phyloP scores from a whole-genome alignment of 2,888 invertebrate species.

The Himalopsyche japonica region DNA sequence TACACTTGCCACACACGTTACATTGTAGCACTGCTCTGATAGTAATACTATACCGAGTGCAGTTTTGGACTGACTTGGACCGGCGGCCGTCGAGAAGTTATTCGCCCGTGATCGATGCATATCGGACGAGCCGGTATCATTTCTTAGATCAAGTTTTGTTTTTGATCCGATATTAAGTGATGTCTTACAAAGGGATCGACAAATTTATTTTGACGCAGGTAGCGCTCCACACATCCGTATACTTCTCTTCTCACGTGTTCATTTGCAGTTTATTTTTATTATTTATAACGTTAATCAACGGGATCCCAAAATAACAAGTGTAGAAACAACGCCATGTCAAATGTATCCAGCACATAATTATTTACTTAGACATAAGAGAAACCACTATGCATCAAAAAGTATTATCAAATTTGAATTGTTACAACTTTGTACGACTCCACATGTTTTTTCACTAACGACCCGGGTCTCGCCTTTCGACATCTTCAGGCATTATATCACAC shows the following conservation, averaged over 20 bases:
- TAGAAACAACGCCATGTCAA: too few relatives aligned
- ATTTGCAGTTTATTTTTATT: neutral
- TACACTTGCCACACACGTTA: neutral
- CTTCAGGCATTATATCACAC: too few relatives aligned
- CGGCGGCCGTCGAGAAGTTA: neutral
- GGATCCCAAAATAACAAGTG: too few relatives aligned
- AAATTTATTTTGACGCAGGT: neutral
- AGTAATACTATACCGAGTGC: neutral
- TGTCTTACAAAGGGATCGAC: neutral
- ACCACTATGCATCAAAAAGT: too few relatives aligned
- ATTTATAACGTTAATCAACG: too few relatives aligned
- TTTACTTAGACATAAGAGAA: too few relatives aligned
- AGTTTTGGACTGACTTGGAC: neutral
- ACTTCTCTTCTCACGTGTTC: neutral
- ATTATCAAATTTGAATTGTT: too few relatives aligned
- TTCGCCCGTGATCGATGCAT: slow-evolving; percentile 5
- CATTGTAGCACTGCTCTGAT: neutral
- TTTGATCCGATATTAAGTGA: slow-evolving; percentile 8
- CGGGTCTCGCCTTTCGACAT: too few relatives aligned
- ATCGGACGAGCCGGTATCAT: slow-evolving; percentile 6
- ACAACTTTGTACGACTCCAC: too few relatives aligned
- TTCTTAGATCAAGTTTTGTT: slow-evolving; percentile 3
- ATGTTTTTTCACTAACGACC: too few relatives aligned
- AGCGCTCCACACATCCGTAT: neutral
- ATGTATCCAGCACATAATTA: too few relatives aligned